A percentile compares a stretch with the other conserved stretches of the same genome.
Evolutionary conservation across 30 jellyfish, hydroid and myxozoan genomes (phyloP).

Genomic region (Mastigias papua): DNA sequence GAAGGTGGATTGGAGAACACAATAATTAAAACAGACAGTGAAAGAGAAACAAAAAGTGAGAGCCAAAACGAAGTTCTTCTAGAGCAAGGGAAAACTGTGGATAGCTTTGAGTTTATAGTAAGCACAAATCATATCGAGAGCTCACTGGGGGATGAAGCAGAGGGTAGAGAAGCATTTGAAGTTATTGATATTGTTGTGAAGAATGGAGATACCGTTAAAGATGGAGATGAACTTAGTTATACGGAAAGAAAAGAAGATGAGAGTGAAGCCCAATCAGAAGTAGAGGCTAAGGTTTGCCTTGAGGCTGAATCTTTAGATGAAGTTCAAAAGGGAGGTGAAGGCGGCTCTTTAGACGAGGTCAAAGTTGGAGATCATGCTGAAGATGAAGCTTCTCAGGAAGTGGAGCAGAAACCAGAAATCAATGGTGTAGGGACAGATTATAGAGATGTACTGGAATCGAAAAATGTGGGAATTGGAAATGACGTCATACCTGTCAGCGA

Average conservation of each 20-base stretch:
- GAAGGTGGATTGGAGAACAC: neutral
- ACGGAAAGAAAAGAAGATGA: neutral
- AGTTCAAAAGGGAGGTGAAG: neutral
- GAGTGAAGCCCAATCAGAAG: neutral
- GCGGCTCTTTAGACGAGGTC: neutral
- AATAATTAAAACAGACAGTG: neutral
- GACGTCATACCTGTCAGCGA: no score
- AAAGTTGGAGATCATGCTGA: neutral
- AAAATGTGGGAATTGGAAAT: neutral
- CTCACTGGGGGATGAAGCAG: neutral
- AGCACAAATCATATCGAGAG: neutral
- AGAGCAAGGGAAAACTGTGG: neutral
- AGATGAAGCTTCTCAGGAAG: neutral
- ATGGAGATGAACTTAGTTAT: neutral
- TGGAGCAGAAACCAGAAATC: no score
- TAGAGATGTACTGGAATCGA: neutral
- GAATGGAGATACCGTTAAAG: neutral
- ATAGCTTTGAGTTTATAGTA: neutral
- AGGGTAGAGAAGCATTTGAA: neutral
- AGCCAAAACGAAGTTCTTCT: neutral
- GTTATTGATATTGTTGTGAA: neutral
- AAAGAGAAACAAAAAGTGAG: neutral
- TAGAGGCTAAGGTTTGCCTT: no score
- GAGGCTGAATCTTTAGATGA: neutral
- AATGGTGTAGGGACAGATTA: neutral